A percentile compares a stretch with the other conserved stretches of the same genome.
These are phyloP conservation scores for Drosophila fulvimacula DNA, from an alignment of 2,888 invertebrate genomes.

Conservation along the genomic window DNA sequence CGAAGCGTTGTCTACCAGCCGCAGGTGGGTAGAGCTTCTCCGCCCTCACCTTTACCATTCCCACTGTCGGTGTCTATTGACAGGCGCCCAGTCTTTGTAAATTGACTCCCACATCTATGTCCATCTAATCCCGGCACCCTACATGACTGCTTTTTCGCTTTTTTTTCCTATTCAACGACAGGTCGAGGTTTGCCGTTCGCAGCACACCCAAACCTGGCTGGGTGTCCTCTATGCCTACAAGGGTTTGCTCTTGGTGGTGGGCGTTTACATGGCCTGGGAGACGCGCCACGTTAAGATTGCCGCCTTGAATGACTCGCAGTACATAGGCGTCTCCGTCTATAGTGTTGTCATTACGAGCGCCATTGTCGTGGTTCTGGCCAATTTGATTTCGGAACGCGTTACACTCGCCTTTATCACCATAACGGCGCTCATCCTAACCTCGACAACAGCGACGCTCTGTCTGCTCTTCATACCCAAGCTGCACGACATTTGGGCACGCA, in stretches of 20 bases:
- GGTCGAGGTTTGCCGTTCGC: conserved; percentile 95
- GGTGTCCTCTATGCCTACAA: conserved; percentile 95
- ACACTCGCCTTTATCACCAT: conserved; percentile 93
- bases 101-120: conserved; percentile 26
- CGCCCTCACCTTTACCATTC: background rate
- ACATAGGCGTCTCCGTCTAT: conserved; percentile 96
- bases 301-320: conserved; percentile 96
- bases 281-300: conserved; percentile 96
- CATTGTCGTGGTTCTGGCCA: conserved; percentile 94
- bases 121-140: background rate
- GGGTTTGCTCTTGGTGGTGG: conserved; percentile 93
- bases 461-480: conserved; percentile 95
- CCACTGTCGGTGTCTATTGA: conserved; percentile 1
- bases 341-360: conserved; percentile 95
- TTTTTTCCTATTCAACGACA: conserved; percentile 84
- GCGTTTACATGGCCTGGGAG: conserved; percentile 98
- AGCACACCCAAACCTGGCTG: conserved; percentile 95
- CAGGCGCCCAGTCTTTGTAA: conserved; percentile 14
- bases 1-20: conserved; percentile 94
- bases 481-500: conserved; percentile 88
- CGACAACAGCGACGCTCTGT: conserved; percentile 94
- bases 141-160: conserved; percentile 46
- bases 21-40: conserved; percentile 87
- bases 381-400: conserved; percentile 92
- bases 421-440: conserved; percentile 92